Evolutionary conservation across 2,113 vertebrate genomes (phyloP), one percentile per base, ranked within the genome.

Genomic region (Zosterops hypoxanthus): DNA sequence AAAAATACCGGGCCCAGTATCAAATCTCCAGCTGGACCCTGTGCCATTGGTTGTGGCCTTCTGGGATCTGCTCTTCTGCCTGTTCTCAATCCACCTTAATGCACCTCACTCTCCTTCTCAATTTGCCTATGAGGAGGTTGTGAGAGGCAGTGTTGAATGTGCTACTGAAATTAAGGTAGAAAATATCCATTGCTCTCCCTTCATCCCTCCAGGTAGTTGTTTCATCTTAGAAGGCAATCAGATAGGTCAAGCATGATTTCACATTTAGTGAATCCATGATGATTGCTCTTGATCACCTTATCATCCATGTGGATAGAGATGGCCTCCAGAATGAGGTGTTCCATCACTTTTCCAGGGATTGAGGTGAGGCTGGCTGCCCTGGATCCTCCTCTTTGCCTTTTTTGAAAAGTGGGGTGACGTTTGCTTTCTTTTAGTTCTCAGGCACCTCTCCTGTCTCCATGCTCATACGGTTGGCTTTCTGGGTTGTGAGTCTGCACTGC

Each of bases 11-110:
- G 33, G 46, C n/a, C 28, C 55, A 68, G 11, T 46, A 18, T 29
- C 0, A 0, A n/a, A 41, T 23, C n/a, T 66, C 23, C 33, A 75
- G 0, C 13, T 66, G 29, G 28, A 29, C 53, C 12, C 19, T 53
- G 31, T 50, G 59, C 31, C 31, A 55, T 15, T 29, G 14, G 34
- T 34, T 2, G 2, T 0, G 0, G 46, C 21, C 31, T 36, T 89
- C 46, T 41, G 39, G 15, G 46, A 33, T 66, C 46, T 66, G 19
- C 46, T 50, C 24, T 89, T 75, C 20, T 68, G 20, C 8, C 16
- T n/a, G 33, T 29, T 46, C 53, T 53, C 46, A 53, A 22, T 39
- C 28, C 20, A n/a, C 26, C 20, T 73, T 19, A 39, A 59, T 66
- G 16, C 16, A 57, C 70, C 46, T 39, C 26, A 4, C 28, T 28